Base-by-base conservation (phyloP, 1,140 invertebrate genomes). In the Meteorus sp. region DNA sequence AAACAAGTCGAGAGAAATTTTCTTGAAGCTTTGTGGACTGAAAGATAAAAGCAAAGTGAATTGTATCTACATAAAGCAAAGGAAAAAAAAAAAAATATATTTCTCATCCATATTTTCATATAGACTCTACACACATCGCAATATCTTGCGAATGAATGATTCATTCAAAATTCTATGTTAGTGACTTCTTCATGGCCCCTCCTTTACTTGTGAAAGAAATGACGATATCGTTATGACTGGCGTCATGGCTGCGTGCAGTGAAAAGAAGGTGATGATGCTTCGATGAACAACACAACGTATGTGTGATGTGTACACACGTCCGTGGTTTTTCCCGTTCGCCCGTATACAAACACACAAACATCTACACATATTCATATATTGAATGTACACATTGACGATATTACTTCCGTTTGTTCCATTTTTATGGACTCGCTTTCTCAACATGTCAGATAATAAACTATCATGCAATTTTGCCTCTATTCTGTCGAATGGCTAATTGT, bases 391-490 rank as follows among this genome's bases (percentile, higher is more conserved):
- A 11, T 15, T 37, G 43, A 56, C 53, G 35, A 56, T 44, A n/a
- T n/a, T 43, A 37, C 53, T 56, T 56, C 53, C 53, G 53, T 56
- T 56, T 56, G 39, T 56, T 13, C 41, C 33, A 43, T 45, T 45
- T 56, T 56, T 41, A 23, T 39, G 41, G 29, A 56, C 39, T 56
- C 53, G 43, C 53, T 56, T 56, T 56, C 53, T 56, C 44, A 56
- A 23, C n/a, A n/a, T n/a, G 31, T 45, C 53, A 23, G 9, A 15
- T 17, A 19, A 45, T 56, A 29, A n/a, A n/a, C n/a, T n/a, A n/a
- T n/a, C n/a, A n/a, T n/a, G n/a, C n/a, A n/a, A n/a, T n/a, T n/a
- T n/a, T n/a, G n/a, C n/a, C n/a, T n/a, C n/a, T n/a, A n/a, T n/a
- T n/a, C n/a, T n/a, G n/a, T n/a, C n/a, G n/a, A n/a, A n/a, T n/a